Percentiles rank a stretch among this genome's conserved stretches.
Evolutionary conservation across 1,140 invertebrate genomes (phyloP).

Genomic region (Tetragnatha versicolor): DNA sequence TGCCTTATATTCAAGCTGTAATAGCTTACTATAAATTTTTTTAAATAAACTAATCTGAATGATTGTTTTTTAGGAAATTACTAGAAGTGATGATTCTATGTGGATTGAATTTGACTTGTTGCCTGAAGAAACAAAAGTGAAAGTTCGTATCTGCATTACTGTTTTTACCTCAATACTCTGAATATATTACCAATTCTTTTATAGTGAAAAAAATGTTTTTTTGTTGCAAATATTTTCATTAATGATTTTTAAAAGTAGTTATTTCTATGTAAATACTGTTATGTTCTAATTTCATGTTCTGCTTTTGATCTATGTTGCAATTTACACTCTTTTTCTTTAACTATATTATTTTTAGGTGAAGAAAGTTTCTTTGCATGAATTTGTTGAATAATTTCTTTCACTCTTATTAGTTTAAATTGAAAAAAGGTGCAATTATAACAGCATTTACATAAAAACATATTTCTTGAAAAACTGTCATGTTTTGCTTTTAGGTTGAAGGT

Average conservation of each 20-base stretch:
- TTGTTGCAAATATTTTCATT: background rate
- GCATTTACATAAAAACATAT: background rate
- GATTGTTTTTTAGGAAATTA: constrained; percentile 52
- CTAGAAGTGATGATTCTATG: constrained; percentile 68
- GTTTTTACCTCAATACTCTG: background rate
- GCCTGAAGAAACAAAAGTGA: constrained; percentile 89
- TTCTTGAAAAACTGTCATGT: background rate
- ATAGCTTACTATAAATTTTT: background rate
- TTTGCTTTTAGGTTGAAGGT: constrained; percentile 74
- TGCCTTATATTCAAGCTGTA: background rate
- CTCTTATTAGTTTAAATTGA: background rate
- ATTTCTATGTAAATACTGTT: background rate
- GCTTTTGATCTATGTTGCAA: background rate
- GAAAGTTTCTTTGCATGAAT: no score
- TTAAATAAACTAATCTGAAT: background rate
- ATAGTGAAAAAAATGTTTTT: background rate
- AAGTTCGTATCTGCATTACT: constrained; percentile 68
- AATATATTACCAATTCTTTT: background rate
- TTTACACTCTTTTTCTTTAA: background rate
- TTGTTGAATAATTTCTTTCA: no score
- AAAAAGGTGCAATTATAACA: background rate
- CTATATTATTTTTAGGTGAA: background rate
- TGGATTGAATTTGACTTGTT: constrained; percentile 90
- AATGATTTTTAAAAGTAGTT: background rate
- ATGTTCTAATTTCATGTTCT: background rate